Conservation (phyloP, 2,797 vertebrate genomes). For the Leucoraja ocellata region DNA sequence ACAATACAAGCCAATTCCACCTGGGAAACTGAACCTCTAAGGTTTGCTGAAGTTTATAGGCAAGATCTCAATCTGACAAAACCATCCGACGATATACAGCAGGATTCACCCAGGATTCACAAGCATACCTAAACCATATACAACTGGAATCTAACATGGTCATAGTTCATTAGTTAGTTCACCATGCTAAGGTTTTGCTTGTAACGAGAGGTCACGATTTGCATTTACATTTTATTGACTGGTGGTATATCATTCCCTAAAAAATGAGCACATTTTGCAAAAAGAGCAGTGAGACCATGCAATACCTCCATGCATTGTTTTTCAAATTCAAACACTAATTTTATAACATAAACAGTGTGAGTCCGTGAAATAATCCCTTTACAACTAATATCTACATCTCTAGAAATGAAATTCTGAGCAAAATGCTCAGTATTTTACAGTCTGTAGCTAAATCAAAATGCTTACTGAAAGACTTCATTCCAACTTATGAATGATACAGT, state of each 20-base stretch:
- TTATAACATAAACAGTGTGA: neutral
- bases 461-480: neutral
- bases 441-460: neutral
- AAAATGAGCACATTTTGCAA: slow-evolving; percentile 46
- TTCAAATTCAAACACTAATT: slow-evolving; percentile 53
- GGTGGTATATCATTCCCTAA: neutral
- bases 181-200: slow-evolving; percentile 24
- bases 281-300: slow-evolving; percentile 58
- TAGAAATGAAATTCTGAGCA: slow-evolving; percentile 48
- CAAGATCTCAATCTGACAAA: slow-evolving; percentile 4
- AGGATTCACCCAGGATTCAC: neutral
- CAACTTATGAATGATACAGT: neutral
- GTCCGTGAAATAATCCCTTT: slow-evolving; percentile 48
- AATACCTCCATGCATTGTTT: slow-evolving; percentile 58
- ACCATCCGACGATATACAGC: neutral
- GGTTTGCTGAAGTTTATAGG: neutral
- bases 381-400: slow-evolving; percentile 57
- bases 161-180: neutral
- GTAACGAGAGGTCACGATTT: slow-evolving; percentile 23
- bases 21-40: neutral
- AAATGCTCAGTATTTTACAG: slow-evolving; percentile 42
- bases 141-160: neutral
- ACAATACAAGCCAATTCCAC: neutral
- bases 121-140: neutral
- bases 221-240: slow-evolving; percentile 37